These are phyloP conservation scores for Epinephelus awoara DNA, from an alignment of 2,797 vertebrate species.

Conservation along the genomic window DNA sequence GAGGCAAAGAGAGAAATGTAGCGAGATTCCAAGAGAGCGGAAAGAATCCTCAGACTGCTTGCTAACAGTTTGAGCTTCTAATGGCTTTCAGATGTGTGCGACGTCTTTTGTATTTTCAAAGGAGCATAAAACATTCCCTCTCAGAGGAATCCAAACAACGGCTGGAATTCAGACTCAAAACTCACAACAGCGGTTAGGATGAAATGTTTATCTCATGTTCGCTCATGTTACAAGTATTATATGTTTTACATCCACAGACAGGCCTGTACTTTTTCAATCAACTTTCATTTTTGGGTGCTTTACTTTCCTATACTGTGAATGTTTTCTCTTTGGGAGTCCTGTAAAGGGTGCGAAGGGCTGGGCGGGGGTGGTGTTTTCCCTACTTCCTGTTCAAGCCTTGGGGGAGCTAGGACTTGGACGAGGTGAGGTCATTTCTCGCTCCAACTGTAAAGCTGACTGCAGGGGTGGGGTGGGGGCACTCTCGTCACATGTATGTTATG, in stretches of 20 bases:
- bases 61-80: slow-evolving; percentile 80
- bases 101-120: slow-evolving; percentile 83
- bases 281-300: slow-evolving; percentile 36
- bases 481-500: slow-evolving; percentile 24
- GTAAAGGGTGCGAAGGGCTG: slow-evolving; percentile 43
- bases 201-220: slow-evolving; percentile 54
- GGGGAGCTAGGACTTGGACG: slow-evolving; percentile 71
- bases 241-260: slow-evolving; percentile 41
- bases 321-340: slow-evolving; percentile 55
- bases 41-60: slow-evolving; percentile 82
- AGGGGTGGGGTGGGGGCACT: slow-evolving; percentile 9
- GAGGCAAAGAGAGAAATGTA: slow-evolving; percentile 69
- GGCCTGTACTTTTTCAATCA: not conserved
- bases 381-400: slow-evolving; percentile 79
- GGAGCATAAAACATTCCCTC: slow-evolving; percentile 84
- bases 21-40: slow-evolving; percentile 80
- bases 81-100: slow-evolving; percentile 86
- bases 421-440: slow-evolving; percentile 80
- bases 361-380: slow-evolving; percentile 63
- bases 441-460: slow-evolving; percentile 73
- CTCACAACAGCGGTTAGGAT: slow-evolving; percentile 54
- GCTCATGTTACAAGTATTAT: slow-evolving; percentile 39
- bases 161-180: slow-evolving; percentile 80
- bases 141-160: slow-evolving; percentile 84
- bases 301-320: slow-evolving; percentile 33